phyloP scores from a whole-genome alignment of 2,797 vertebrate species.

The Neosilurus mollespiculum region DNA sequence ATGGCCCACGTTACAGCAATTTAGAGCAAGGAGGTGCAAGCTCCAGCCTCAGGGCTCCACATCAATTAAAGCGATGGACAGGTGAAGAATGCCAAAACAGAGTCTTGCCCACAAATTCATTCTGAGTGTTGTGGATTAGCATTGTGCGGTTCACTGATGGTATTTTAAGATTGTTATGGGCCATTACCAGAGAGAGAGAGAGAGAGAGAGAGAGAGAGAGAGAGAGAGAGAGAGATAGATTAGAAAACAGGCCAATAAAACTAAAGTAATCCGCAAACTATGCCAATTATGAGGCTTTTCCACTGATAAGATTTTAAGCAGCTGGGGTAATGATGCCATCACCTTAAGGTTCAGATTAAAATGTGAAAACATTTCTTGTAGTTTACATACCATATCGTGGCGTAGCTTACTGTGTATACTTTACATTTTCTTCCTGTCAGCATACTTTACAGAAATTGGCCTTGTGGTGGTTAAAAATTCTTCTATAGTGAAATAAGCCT shows the following conservation, averaged over 20 bases:
- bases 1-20: constrained; percentile 20
- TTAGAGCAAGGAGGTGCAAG: constrained; percentile 20
- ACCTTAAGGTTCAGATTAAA: neutral
- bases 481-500: neutral
- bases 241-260: constrained; percentile 1
- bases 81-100: constrained; percentile 20
- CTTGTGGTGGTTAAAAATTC: neutral
- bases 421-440: neutral
- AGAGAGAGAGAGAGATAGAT: neutral
- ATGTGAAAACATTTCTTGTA: neutral
- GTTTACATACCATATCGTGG: neutral
- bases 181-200: neutral
- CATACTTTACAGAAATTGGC: neutral
- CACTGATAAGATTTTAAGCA: neutral
- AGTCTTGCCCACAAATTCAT: constrained; percentile 22
- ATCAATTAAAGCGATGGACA: constrained; percentile 45
- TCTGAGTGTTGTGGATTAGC: constrained; percentile 33
- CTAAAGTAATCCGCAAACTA: neutral
- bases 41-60: constrained; percentile 31
- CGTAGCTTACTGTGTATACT: neutral
- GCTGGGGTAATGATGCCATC: neutral
- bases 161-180: constrained; percentile 1
- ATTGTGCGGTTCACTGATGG: constrained; percentile 25
- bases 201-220: neutral
- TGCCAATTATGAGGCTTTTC: neutral